Base-by-base conservation (phyloP, 2,888 invertebrate genomes). In the Thelaira solivaga region DNA sequence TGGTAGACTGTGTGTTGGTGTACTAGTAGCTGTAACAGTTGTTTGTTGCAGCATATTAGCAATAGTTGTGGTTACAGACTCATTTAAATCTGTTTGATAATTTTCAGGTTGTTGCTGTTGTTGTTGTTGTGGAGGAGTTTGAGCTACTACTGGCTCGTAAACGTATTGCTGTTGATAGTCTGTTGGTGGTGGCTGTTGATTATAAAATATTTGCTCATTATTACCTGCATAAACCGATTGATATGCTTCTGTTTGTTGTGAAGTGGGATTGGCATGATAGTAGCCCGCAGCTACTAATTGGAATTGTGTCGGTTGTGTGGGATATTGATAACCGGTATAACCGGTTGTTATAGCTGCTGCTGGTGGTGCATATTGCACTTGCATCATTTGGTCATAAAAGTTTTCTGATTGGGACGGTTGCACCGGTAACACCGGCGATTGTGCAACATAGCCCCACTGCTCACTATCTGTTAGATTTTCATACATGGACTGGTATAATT, bases 301-400 rank as follows among this genome's bases (percentile, higher is more conserved):
- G 72, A 86, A 87, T 51, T 85, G 85, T 0, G 84, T 79, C 1
- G 85, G 77, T 8, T 84, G 65, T 3, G 84, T 80, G 1, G 83
- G 84, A 31, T 87, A 87, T 64, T 84, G 87, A 53, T 83, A 80
- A 11, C 72, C 57, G 11, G 82, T 57, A 22, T 82, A 82, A 11
- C 69, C 53, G n/a, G 81, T 61, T 20, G 77, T 16, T 20, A 78
- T 67, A 53, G 76, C 53, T 5, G 76, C 53, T 5, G 76, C 39
- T 8, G 65, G 68, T 83, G 82, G 77, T 8, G 85, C 85, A 59
- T 87, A 87, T 61, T 86, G 86, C 83, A 88, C 85, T 73, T 86
- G 86, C 83, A 86, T 80, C 1, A 88, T 84, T 77, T 88, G 88
- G 49, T 88, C 87, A 57, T 87, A 88, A 51, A 87, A 87, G 49